Percentiles rank a stretch among this genome's conserved stretches.
phyloP scores from a whole-genome alignment of 2,888 invertebrate species.

The Acrobasis repandana region DNA sequence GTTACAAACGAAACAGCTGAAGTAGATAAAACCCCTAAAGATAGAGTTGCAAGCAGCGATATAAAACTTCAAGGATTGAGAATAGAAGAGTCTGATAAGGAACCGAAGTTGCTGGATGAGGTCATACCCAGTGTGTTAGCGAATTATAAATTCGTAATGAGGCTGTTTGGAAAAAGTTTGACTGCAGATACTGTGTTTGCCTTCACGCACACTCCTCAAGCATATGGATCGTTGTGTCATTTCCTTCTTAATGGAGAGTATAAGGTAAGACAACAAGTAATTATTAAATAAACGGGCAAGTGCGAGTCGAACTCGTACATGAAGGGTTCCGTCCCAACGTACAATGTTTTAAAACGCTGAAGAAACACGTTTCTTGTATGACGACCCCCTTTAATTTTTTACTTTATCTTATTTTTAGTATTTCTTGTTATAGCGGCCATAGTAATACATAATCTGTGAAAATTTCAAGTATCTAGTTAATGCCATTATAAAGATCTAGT shows the following conservation, averaged over 20 bases:
- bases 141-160: constrained; percentile 52
- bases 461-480: no score
- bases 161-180: constrained; percentile 67
- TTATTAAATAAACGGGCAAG: no score
- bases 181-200: constrained; percentile 57
- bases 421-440: no score
- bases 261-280: constrained; percentile 41
- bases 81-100: constrained; percentile 66
- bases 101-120: constrained; percentile 65
- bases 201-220: constrained; percentile 57
- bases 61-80: constrained; percentile 59
- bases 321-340: no score
- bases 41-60: constrained; percentile 3
- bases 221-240: constrained; percentile 46
- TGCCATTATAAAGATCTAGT: no score
- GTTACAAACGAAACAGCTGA: not conserved
- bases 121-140: constrained; percentile 67
- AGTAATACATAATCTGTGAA: no score
- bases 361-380: no score
- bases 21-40: not conserved
- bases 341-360: no score
- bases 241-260: constrained; percentile 56
- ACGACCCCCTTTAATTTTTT: no score
- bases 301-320: no score
- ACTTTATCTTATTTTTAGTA: no score